phyloP scores from a whole-genome alignment of 2,797 vertebrate genomes.

The Sebastes aleutianus region DNA sequence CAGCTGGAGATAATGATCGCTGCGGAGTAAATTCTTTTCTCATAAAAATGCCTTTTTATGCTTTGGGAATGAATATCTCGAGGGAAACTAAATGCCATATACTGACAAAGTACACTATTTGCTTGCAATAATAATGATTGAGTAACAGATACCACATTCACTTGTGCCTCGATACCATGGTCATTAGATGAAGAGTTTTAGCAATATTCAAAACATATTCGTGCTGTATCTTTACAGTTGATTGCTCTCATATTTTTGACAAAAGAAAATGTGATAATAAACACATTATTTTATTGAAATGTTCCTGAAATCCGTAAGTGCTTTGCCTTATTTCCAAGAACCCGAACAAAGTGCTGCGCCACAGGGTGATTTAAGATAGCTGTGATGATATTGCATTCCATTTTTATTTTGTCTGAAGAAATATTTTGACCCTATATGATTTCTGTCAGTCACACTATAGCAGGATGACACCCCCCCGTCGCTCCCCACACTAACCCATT shows the following conservation, averaged over 20 bases:
- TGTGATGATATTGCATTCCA: not conserved
- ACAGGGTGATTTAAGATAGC: constrained; percentile 12
- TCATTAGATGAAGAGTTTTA: not conserved
- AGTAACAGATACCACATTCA: constrained; percentile 17
- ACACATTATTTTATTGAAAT: not conserved
- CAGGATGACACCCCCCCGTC: constrained; percentile 37
- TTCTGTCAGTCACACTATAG: constrained; percentile 37
- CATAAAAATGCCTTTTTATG: constrained; percentile 59
- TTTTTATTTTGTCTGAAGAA: constrained; percentile 10
- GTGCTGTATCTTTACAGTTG: not conserved
- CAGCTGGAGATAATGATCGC: constrained; percentile 58
- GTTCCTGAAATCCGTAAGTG: not conserved
- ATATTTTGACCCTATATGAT: constrained; percentile 37
- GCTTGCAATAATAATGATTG: constrained; percentile 39
- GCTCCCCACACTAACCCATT: constrained; percentile 69
- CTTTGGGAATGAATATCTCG: constrained; percentile 55
- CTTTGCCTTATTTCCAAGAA: not conserved
- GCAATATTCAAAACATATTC: not conserved
- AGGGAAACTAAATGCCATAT: constrained; percentile 40
- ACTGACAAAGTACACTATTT: constrained; percentile 50
- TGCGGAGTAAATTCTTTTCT: constrained; percentile 46
- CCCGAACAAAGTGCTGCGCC: not conserved
- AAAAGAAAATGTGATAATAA: not conserved
- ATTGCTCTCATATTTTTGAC: constrained; percentile 9
- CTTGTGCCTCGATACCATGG: not conserved